Evolutionary conservation across 2,888 invertebrate species (phyloP), one percentile per base, ranked within the genome.

Genomic region (Anodontia alba): DNA sequence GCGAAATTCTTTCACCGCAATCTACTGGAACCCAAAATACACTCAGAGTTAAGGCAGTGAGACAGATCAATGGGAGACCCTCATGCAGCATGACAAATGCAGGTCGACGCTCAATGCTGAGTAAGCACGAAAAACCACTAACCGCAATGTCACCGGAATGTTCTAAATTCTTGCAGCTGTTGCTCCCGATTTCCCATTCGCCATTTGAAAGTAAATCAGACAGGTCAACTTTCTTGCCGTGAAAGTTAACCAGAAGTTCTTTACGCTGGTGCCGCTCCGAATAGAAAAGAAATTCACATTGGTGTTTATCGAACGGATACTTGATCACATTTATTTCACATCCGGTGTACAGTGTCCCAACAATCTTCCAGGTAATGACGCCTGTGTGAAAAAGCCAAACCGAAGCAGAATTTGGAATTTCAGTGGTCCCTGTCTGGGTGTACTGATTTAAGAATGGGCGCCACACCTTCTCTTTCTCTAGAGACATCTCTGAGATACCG

Each of bases 1-100:
- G 31, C 2, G 62, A 33, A 17, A 62, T 62, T 26, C 62, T 29
- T 26, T 62, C 62, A 10, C 7, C 29, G 20, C 62, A 62, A 29
- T 62, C 62, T 12, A 36, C 31, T 12, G 62, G 31, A 33, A 62
- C 62, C 62, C 62, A 62, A 20, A 62, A 62, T 12, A 62, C 62
- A 15, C 12, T 12, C 5, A 29, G 36, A 15, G 62, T 62, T 5
- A 62, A 20, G 15, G 15, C 20, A 33, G 62, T 62, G 2, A 62
- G 62, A 20, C 12, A 36, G 3, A 62, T 23, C 62, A 62, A 26
- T 5, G 62, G 62, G 2, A 62, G 3, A 26, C 31, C 36, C 17
- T 15, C 5, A 20, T 62, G 62, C 5, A 62, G 7, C 5, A 62
- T 62, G 26, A 10, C 10, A 20, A 62, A 62, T 23, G 62, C 62